phyloP scores from a whole-genome alignment of 2,113 vertebrate genomes.

The Melospiza melodia region DNA sequence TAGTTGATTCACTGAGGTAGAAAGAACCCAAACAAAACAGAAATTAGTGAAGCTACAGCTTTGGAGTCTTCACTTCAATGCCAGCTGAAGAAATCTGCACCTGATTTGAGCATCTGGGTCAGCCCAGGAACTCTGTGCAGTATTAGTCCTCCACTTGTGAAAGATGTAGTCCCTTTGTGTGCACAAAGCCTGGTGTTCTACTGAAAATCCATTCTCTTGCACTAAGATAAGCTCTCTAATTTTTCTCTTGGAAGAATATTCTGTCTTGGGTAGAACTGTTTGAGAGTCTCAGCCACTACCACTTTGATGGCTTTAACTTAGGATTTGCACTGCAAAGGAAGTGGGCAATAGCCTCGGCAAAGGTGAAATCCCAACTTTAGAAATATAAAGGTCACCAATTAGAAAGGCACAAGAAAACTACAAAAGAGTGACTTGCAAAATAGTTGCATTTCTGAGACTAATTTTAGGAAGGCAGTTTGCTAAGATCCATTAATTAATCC shows the following conservation, averaged over 20 bases:
- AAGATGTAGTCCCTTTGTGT: background rate
- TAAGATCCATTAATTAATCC: background rate
- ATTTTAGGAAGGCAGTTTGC: background rate
- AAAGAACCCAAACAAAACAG: background rate
- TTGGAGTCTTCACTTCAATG: background rate
- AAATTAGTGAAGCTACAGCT: background rate
- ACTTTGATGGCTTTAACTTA: background rate
- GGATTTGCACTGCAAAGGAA: background rate
- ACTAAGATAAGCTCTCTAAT: background rate
- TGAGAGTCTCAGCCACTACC: background rate
- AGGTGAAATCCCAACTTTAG: background rate
- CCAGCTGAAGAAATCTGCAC: background rate
- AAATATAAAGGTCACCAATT: background rate
- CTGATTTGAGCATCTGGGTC: background rate
- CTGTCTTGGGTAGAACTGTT: background rate
- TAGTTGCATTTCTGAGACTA: background rate
- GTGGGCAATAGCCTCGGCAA: background rate
- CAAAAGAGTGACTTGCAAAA: background rate
- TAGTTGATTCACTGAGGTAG: background rate
- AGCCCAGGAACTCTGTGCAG: background rate
- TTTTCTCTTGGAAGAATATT: background rate
- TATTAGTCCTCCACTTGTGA: background rate
- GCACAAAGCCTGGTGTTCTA: background rate
- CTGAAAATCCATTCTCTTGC: background rate
- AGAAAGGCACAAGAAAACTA: background rate